Base-by-base conservation (phyloP, 2,797 vertebrate species). In the Odontamblyopus rebecca region DNA sequence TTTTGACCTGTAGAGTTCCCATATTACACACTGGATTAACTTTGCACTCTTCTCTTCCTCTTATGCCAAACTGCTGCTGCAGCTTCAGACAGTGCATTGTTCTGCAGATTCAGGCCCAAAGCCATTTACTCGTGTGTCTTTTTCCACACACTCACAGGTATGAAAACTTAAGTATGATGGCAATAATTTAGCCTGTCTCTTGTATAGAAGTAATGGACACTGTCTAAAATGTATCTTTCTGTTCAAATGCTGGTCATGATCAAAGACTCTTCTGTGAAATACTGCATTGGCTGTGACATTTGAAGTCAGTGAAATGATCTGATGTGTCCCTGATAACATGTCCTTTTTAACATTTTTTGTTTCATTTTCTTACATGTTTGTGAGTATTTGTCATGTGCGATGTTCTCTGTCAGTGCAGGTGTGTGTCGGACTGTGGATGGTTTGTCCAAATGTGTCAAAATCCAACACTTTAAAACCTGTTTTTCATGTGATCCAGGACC, bases 181-280 rank as follows among this genome's bases (percentile, higher is more conserved):
- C 92, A 92, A 93, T 93, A 92, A 91, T 78, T 78, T 82, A 76
- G 82, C 75, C 79, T 70, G 70, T 72, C 73, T 74, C 50, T 76
- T 11, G n/a, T 23, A 26, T 57, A 57, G 74, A 83, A 77, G 83
- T 88, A 86, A 82, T 84, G 76, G 72, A 79, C 76, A 50, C 54
- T 67, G 75, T 74, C 76, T 67, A 60, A 79, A 67, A 54, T n/a
- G 64, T 79, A 6, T 73, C 27, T 69, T 68, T 73, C 61, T 73
- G 74, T 79, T 69, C 74, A 59, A 65, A 83, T 86, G 83, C 73
- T 57, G 64, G 72, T 78, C 6, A 74, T 72, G 73, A 66, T 74
- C 51, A 76, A 78, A 81, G 53, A 59, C 56, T 57, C 62, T 86
- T 85, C 69, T 80, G 77, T 86, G 70, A 82, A 53, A 56, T 74